These are phyloP conservation scores for Haliclystus octoradiatus DNA, from an alignment of 30 jellyfish, hydroid and myxozoan genomes.

Conservation along the genomic window DNA sequence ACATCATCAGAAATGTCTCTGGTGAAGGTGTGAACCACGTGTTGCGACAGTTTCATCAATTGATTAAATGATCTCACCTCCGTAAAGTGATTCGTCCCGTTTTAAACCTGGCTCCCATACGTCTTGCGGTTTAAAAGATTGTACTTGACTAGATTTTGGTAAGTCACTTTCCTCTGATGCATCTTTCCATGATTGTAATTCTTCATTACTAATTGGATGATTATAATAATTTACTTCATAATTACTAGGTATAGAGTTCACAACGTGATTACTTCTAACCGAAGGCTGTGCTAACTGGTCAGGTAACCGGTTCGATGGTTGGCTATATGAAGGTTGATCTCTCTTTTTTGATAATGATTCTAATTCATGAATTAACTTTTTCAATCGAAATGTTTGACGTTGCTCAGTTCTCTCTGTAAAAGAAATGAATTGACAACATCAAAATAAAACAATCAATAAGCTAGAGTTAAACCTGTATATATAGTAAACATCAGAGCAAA, in stretches of 20 bases:
- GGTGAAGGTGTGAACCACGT: no score
- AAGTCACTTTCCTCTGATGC: neutral
- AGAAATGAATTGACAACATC: neutral
- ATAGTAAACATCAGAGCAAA: no score
- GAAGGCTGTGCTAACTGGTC: slow-evolving; percentile 20
- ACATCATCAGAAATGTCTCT: no score
- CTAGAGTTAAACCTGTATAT: no score
- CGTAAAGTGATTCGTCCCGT: slow-evolving; percentile 59
- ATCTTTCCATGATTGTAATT: slow-evolving; percentile 1
- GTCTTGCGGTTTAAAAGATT: slow-evolving; percentile 57
- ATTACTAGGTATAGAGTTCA: slow-evolving; percentile 5
- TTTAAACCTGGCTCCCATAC: slow-evolving; percentile 91
- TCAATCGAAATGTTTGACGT: neutral
- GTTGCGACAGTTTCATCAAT: no score
- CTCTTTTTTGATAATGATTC: slow-evolving; percentile 1
- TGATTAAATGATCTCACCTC: no score
- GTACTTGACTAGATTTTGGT: slow-evolving; percentile 15
- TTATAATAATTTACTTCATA: slow-evolving; percentile 42
- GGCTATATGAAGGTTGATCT: slow-evolving; percentile 33
- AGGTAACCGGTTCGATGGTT: slow-evolving; percentile 10
- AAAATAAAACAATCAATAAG: no score
- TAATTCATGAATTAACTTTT: neutral
- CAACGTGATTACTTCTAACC: slow-evolving; percentile 4
- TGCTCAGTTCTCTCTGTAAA: neutral
- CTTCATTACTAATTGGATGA: slow-evolving; percentile 36